phyloP scores from a whole-genome alignment of 1,140 invertebrate genomes.

The Drosophila mauritiana region DNA sequence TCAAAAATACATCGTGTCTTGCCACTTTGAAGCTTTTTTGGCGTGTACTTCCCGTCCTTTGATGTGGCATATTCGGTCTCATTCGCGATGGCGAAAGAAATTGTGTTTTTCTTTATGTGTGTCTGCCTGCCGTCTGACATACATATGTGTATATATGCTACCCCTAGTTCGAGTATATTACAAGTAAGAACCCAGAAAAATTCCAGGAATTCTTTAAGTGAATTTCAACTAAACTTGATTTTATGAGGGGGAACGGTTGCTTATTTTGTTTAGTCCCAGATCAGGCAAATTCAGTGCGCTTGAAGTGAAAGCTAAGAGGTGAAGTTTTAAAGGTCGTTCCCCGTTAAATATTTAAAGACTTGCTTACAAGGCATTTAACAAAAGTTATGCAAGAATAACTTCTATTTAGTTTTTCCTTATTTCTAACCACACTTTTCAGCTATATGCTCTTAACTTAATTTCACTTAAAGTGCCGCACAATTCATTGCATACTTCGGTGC shows the following conservation, averaged over 20 bases:
- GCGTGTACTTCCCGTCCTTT: slow-evolving; percentile 60
- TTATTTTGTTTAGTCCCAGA: slow-evolving; percentile 24
- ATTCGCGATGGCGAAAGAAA: slow-evolving; percentile 10
- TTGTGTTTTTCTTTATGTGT: slow-evolving; percentile 23
- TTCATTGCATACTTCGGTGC: slow-evolving; percentile 74
- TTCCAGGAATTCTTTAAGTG: slow-evolving; percentile 47
- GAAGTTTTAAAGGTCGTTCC: slow-evolving; percentile 1
- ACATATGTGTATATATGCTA: background rate
- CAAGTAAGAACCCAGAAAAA: slow-evolving; percentile 24
- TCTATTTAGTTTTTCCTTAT: background rate
- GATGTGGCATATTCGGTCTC: slow-evolving; percentile 43
- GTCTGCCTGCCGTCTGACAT: slow-evolving; percentile 14
- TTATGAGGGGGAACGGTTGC: slow-evolving; percentile 8
- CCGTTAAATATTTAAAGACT: background rate
- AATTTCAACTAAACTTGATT: slow-evolving; percentile 29
- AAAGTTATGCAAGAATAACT: too few species aligned
- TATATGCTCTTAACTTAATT: slow-evolving; percentile 52
- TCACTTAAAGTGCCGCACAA: slow-evolving; percentile 61
- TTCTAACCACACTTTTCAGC: slow-evolving; percentile 30
- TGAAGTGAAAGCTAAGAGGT: slow-evolving; percentile 3
- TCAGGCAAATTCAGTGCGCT: slow-evolving; percentile 1
- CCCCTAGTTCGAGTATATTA: slow-evolving; percentile 11
- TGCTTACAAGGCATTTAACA: too few species aligned
- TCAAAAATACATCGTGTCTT: slow-evolving; percentile 15
- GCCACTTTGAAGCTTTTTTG: slow-evolving; percentile 38